Percentiles rank a stretch among this genome's conserved stretches.
These are phyloP conservation scores for Drosophila cognata DNA, from an alignment of 2,888 invertebrate species.

Conservation along the genomic window DNA sequence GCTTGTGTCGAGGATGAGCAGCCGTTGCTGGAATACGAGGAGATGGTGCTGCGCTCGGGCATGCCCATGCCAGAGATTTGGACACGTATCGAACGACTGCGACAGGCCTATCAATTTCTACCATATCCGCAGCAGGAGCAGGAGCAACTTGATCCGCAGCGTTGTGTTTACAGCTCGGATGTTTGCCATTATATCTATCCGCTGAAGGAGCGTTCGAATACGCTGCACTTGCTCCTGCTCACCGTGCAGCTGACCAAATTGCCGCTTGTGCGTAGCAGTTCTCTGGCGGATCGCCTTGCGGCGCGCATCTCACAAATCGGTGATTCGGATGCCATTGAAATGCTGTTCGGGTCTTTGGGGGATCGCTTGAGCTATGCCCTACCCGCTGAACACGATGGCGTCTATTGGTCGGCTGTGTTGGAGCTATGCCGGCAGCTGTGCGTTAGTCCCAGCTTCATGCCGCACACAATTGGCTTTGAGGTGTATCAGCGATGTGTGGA, in stretches of 20 bases:
- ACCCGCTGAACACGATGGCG: conserved; percentile 11
- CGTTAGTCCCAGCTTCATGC: conserved; percentile 87
- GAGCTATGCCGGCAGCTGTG: conserved; percentile 86
- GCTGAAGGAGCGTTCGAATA: conserved; percentile 86
- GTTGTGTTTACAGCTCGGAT: conserved; percentile 88
- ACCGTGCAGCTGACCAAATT: conserved; percentile 87
- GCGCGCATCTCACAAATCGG: conserved; percentile 77
- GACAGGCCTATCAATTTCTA: conserved; percentile 90
- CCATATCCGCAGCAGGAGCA: conserved; percentile 84
- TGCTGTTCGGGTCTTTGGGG: conserved; percentile 83
- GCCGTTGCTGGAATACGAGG: conserved; percentile 87
- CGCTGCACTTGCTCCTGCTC: conserved; percentile 87
- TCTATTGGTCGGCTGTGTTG: conserved; percentile 69
- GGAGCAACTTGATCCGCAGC: conserved; percentile 87
- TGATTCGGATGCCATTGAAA: conserved; percentile 86
- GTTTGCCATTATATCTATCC: conserved; percentile 90
- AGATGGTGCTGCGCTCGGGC: conserved; percentile 87
- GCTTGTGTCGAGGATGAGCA: conserved; percentile 78
- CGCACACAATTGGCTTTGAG: conserved; percentile 87
- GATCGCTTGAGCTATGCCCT: conserved; percentile 58
- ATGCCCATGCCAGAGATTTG: conserved; percentile 91
- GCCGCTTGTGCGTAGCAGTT: conserved; percentile 86
- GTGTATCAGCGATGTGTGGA: conserved; percentile 87
- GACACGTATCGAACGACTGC: conserved; percentile 90
- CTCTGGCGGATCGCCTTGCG: conserved; percentile 84